These are phyloP conservation scores for Charina bottae DNA, from an alignment of 2,113 vertebrate species.

Conservation along the genomic window DNA sequence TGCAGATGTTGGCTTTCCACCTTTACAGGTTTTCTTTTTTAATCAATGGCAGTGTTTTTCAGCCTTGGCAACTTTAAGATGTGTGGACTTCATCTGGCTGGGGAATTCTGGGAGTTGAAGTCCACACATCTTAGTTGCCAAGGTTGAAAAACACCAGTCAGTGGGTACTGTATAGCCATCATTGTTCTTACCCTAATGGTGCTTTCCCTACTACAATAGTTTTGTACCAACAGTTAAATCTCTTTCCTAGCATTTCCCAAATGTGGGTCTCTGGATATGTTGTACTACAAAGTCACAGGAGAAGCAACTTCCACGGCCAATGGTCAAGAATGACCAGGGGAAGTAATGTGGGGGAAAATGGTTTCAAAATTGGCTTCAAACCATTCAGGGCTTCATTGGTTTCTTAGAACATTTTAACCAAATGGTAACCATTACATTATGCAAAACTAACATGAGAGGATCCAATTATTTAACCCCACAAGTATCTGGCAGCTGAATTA, in stretches of 20 bases:
- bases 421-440: not conserved
- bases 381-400: not conserved
- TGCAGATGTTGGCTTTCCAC: not conserved
- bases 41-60: not conserved
- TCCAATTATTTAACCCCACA: not conserved
- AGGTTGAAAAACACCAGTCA: not conserved
- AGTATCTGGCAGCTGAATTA: not conserved
- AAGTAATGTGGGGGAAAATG: not conserved
- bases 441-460: not conserved
- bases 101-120: not conserved
- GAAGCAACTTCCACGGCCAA: not conserved
- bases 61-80: not conserved
- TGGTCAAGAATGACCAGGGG: not conserved
- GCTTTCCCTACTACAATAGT: not conserved
- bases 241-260: not conserved
- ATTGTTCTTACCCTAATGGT: not conserved
- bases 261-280: not conserved
- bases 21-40: not conserved
- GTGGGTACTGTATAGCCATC: too few species aligned
- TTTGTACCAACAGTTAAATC: not conserved
- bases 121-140: not conserved
- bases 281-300: not conserved
- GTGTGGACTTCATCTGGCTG: not conserved
- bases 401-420: not conserved
- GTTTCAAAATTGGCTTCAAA: not conserved